A percentile compares a stretch with the other conserved stretches of the same genome.
phyloP scores from a whole-genome alignment of 2,797 vertebrate genomes.

The Oreochromis grahami region DNA sequence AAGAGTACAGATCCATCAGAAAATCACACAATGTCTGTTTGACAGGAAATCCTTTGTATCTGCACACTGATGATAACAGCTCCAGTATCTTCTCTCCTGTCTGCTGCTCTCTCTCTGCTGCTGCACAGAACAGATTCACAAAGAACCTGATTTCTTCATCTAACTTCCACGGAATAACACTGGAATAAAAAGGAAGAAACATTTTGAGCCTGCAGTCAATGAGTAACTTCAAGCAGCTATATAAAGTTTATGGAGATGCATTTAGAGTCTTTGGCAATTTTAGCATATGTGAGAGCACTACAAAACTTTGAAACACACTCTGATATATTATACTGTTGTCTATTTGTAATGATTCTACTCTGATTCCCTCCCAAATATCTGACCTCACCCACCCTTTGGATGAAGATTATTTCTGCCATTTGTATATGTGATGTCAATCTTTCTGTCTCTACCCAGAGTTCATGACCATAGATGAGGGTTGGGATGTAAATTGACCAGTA shows the following conservation, averaged over 20 bases:
- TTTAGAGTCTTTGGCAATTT: neutral
- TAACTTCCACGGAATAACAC: neutral
- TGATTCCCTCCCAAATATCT: neutral
- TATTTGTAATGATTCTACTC: neutral
- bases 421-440: neutral
- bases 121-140: neutral
- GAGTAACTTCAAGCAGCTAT: neutral
- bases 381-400: neutral
- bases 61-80: neutral
- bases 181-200: neutral
- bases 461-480: too few species aligned
- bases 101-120: neutral
- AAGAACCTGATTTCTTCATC: neutral
- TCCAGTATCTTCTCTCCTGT: neutral
- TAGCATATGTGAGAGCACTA: neutral
- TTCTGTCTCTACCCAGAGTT: neutral
- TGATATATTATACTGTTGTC: neutral
- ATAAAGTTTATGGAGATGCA: neutral
- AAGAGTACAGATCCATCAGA: neutral
- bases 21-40: neutral
- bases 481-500: neutral
- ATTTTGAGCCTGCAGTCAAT: neutral
- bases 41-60: neutral
- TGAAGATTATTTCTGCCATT: too few species aligned
- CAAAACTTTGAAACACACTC: neutral